Conservation (phyloP, 1,140 invertebrate species). For the Apis dorsata region DNA sequence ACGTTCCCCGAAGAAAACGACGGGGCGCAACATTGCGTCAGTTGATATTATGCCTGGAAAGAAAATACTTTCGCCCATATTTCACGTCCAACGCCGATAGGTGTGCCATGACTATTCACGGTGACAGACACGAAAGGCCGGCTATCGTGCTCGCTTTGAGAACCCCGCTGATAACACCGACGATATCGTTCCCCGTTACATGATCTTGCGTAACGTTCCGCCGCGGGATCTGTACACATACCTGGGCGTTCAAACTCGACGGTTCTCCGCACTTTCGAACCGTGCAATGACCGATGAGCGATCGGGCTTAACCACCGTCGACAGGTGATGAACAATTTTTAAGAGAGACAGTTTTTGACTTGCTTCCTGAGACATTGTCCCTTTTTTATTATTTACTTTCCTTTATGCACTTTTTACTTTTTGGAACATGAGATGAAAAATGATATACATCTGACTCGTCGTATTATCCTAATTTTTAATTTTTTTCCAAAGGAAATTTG, state of each 20-base stretch:
- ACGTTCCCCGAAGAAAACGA: neutral
- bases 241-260: neutral
- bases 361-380: too few relatives aligned
- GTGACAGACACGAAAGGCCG: slow-evolving; percentile 49
- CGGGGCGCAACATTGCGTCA: slow-evolving; percentile 1
- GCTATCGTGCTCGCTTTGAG: slow-evolving; percentile 53
- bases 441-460: too few relatives aligned
- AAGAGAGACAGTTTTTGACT: too few relatives aligned
- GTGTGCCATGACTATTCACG: slow-evolving; percentile 43
- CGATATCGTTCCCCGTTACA: slow-evolving; percentile 43
- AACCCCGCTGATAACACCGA: slow-evolving; percentile 31
- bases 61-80: slow-evolving; percentile 45
- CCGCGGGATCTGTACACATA: slow-evolving; percentile 2
- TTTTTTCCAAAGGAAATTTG: too few relatives aligned
- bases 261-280: neutral
- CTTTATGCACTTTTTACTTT: too few relatives aligned
- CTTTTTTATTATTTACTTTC: too few relatives aligned
- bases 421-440: too few relatives aligned
- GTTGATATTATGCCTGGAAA: slow-evolving; percentile 24
- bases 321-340: neutral
- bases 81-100: slow-evolving; percentile 22
- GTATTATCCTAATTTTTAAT: too few relatives aligned
- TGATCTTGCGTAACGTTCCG: slow-evolving; percentile 46
- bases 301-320: neutral
- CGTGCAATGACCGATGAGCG: neutral